Evolutionary conservation across 2,113 vertebrate species (phyloP), one percentile per base, ranked within the genome.

Genomic region (Micromys minutus): DNA sequence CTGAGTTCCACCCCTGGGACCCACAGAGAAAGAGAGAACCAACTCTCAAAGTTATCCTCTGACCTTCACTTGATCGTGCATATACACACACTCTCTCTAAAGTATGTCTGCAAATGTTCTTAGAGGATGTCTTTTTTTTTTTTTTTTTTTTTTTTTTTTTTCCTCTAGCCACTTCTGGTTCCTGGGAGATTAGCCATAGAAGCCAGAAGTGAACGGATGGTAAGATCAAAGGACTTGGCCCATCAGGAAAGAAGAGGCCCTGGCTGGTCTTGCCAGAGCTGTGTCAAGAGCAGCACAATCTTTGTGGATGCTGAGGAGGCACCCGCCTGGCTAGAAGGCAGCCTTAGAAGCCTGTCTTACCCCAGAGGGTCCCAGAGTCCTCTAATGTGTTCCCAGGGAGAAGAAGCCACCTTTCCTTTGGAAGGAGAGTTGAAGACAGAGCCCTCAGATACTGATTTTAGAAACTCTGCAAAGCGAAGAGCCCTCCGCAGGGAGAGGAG

Each of bases 401-500:
- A 89, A 69, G 69, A 89, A 61, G 69, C 65, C 31, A 24, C 81
- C 26, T 31, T 79, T 94, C 63, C 22, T 15, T 3, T 34, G 19
- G 76, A 36, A 76, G 59, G 77, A 63, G 45, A 36, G 47, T 79
- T 7, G 24, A 83, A 80, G 80, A 31, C 5, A 31, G 93, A 29
- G 15, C 19, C 24, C 69, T 81, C 21, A 0, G 75, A 84, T 0
- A 0, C 79, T 34, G 89, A 76, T 22, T 22, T 63, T 19, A 31
- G 3, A 8, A 72, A 92, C 13, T 50, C 84, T 67, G 31, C 71
- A 24, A 31, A 13, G 42, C 81, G 1, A 63, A 96, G 84, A 63
- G 63, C 1, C 91, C 97, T 89, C 69, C 59, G 77, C 36, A 89
- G 91, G 69, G 98, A 98, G 89, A 97, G 97, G 52, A 98, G 77